Conservation (phyloP, 2,797 vertebrate species). For the Pelobates cultripes region DNA sequence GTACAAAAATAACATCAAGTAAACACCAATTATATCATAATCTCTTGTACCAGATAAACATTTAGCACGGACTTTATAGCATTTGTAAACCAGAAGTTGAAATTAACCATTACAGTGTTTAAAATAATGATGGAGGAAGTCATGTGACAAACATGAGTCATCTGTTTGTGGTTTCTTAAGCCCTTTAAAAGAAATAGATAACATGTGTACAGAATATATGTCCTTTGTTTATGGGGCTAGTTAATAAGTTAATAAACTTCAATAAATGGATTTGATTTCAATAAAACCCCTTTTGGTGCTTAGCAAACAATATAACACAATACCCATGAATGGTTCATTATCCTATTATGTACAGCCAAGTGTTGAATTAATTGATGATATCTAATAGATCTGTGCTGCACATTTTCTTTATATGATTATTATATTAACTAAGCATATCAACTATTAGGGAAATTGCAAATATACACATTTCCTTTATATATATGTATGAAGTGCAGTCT, state of each 20-base stretch:
- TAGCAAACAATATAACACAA: not conserved
- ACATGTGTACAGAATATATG: not conserved
- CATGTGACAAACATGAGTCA: slow-evolving; percentile 2
- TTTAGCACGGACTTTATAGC: not conserved
- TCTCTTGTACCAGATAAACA: slow-evolving; percentile 14
- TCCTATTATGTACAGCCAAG: not conserved
- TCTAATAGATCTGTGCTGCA: too few species aligned
- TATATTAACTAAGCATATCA: too few species aligned
- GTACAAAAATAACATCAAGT: slow-evolving; percentile 37
- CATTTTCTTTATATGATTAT: too few species aligned
- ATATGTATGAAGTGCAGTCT: too few species aligned
- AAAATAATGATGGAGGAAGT: not conserved
- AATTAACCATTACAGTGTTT: slow-evolving; percentile 15
- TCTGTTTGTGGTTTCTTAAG: slow-evolving; percentile 6
- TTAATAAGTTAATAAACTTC: not conserved
- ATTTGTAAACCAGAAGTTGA: not conserved
- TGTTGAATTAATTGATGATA: too few species aligned
- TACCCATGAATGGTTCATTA: not conserved
- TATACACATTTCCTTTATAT: too few species aligned
- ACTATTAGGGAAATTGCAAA: too few species aligned
- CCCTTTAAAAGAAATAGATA: slow-evolving; percentile 8
- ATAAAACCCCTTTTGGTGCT: not conserved
- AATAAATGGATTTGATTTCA: not conserved
- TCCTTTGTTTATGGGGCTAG: not conserved
- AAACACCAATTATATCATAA: slow-evolving; percentile 42